Evolutionary conservation across 2,113 vertebrate genomes (phyloP), one percentile per base, ranked within the genome.

Genomic region (Theristicus caerulescens): DNA sequence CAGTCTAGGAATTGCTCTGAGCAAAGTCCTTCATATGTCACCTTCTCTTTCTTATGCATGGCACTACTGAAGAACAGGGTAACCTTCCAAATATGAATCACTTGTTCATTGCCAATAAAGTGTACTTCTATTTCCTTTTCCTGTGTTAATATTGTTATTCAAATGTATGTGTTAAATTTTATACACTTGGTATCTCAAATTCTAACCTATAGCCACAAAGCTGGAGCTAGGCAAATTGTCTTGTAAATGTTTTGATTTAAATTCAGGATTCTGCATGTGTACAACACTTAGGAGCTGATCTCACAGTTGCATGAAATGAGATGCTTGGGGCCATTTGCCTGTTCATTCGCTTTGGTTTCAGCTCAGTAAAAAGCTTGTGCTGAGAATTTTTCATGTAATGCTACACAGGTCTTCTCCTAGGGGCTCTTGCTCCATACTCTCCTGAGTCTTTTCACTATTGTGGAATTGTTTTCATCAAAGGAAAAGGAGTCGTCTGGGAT

Each of bases 31-130:
- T 97, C 89, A 84, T 54, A 34, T 62, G 24, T 27, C 27, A 86
- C 40, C 42, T 95, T 79, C 62, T 88, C 47, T 91, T 93, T 88
- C 82, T 94, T 85, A 93, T 57, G 88, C 55, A 72, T 94, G 85
- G 69, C 55, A 82, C 44, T 72, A 59, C 34, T 95, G 94, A 96
- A 95, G 89, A 96, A 94, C 47, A 96, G 80, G 73, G 47, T 91
- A 91, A 95, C 90, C 77, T 94, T 96, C 79, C 70, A 73, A 72
- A 92, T 82, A 92, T 64, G 95, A 64, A 96, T 92, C 62, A 91
- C 32, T 52, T 90, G 62, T 79, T 97, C 83, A 90, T 18, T 89
- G 83, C 36, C n/a, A 78, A 16, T 89, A 88, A 94, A 97, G 55
- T 52, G n/a, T 40, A 61, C 7, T 82, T 95, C 49, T 91, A 26